phyloP scores from a whole-genome alignment of 2,113 vertebrate genomes.

The Sorex fumeus region DNA sequence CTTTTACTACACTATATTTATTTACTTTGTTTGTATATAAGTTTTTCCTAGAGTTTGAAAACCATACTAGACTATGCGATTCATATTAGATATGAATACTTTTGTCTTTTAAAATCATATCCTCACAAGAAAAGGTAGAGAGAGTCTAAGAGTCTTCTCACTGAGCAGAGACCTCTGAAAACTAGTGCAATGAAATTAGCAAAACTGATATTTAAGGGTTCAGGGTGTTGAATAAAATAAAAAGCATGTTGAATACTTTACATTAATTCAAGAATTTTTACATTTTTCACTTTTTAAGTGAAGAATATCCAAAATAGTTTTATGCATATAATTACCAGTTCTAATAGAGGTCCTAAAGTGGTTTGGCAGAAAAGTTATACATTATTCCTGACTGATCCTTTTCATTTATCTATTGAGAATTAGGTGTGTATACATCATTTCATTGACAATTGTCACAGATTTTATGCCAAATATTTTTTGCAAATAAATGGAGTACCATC shows the following conservation, averaged over 20 bases:
- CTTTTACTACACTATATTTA: conserved; percentile 48
- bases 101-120: background rate
- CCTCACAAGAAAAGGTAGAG: background rate
- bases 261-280: conserved; percentile 17
- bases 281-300: conserved; percentile 52
- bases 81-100: conserved; percentile 7
- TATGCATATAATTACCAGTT: background rate
- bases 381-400: conserved; percentile 2
- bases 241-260: background rate
- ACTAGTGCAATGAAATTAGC: background rate
- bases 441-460: too few relatives aligned
- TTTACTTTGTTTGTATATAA: background rate
- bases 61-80: background rate
- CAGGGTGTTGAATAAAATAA: too few relatives aligned
- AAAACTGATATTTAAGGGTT: conserved; percentile 28
- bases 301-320: conserved; percentile 39
- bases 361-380: background rate
- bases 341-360: background rate
- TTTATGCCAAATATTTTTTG: too few relatives aligned
- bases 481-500: too few relatives aligned
- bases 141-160: background rate
- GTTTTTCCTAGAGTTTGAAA: conserved; percentile 28
- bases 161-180: background rate
- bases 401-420: conserved; percentile 39
- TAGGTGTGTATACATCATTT: background rate